phyloP scores from a whole-genome alignment of 2,797 vertebrate genomes.

The Xiphorhynchus erythropygius region DNA sequence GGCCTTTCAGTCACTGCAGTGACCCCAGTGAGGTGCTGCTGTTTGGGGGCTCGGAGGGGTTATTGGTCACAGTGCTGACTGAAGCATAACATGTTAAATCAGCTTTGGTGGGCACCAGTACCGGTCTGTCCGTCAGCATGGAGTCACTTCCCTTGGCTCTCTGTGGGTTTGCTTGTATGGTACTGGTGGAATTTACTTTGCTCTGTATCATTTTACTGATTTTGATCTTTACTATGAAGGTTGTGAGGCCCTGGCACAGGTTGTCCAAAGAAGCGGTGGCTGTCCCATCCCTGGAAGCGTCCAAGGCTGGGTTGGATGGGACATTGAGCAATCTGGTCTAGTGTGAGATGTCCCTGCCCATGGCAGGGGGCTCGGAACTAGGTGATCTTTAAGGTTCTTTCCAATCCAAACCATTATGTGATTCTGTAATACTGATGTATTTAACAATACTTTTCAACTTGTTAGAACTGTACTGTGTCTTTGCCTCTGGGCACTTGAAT shows the following conservation, averaged over 20 bases:
- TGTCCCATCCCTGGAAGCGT: not conserved
- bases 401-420: not conserved
- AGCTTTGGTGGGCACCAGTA: not conserved
- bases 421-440: not conserved
- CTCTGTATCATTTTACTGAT: not conserved
- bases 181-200: not conserved
- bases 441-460: not conserved
- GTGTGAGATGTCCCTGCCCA: not conserved
- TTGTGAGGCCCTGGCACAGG: not conserved
- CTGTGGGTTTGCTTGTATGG: not conserved
- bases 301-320: fast-evolving
- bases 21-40: slow-evolving; percentile 10
- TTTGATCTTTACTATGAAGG: not conserved
- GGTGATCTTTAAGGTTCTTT: not conserved
- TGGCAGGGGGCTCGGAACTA: not conserved
- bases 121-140: not conserved
- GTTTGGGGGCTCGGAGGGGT: not conserved
- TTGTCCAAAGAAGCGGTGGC: not conserved
- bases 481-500: slow-evolving; percentile 26
- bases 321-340: fast-evolving
- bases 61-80: not conserved
- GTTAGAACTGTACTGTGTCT: not conserved
- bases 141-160: not conserved
- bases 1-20: not conserved
- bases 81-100: not conserved